Base-by-base conservation (phyloP, 2,797 vertebrate species). In the Sebastes ruberrimus region DNA sequence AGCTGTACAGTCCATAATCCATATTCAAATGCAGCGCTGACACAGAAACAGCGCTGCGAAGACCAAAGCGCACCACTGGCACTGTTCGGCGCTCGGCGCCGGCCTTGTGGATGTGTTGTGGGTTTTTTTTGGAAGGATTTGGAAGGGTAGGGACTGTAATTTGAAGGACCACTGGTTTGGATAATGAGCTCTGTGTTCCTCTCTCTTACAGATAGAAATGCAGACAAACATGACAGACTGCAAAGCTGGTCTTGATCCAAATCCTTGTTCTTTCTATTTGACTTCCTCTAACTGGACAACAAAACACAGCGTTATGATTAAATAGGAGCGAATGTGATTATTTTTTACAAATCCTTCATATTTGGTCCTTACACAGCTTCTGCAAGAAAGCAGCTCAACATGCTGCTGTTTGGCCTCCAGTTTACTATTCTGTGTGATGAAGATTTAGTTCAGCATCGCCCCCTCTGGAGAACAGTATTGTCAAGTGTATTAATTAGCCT, bases 401-500 rank as follows among this genome's bases (percentile, higher is more conserved):
- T 6, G 81, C 87, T 82, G 82, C 77, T 76, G 81, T 76, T 85
- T 82, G 81, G 93, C 89, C 89, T 87, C 68, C 32, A 66, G 89
- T 93, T 92, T 89, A 78, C 68, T 81, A 83, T 86, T 86, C 83
- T 78, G 63, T 89, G 88, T 84, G 90, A 93, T 90, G 88, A 94
- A 85, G 90, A 92, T 91, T 92, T 89, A 93, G 89, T 86, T 92
- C 90, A 91, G 86, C 90, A 87, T 75, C 49, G 35, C 66, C 80
- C 75, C 83, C 91, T 84, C 86, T 85, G 89, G 86, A 89, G 89
- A 90, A 89, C 75, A 32, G 85, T 91, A 94, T 94, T 91, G 91
- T 92, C 93, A 93, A 93, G 95, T 94, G 94, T 95, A 94, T 95
- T 95, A 94, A 95, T 95, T 94, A 95, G 93, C 92, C 93, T 91